phyloP scores from a whole-genome alignment of 2,888 invertebrate genomes.

The Andrena camellia region DNA sequence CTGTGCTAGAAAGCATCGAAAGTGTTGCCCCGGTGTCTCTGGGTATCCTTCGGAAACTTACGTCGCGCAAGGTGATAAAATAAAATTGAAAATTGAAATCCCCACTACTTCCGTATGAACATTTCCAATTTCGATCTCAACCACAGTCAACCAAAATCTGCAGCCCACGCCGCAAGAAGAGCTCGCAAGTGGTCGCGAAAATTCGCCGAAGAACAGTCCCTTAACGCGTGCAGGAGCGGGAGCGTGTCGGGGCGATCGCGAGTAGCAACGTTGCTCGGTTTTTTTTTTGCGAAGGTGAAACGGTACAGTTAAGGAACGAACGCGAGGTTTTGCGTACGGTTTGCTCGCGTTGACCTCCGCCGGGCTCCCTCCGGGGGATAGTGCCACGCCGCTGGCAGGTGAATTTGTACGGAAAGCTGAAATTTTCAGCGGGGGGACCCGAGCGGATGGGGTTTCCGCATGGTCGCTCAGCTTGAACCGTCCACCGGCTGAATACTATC shows the following conservation, averaged over 20 bases:
- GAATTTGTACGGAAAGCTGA: slow-evolving; percentile 70
- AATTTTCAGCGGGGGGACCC: slow-evolving; percentile 65
- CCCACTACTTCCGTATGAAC: no score
- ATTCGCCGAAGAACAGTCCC: no score
- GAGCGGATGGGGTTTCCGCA: slow-evolving; percentile 83
- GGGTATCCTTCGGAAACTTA: no score
- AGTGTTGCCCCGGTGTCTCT: no score
- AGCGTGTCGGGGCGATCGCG: slow-evolving; percentile 3
- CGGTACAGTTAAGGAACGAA: slow-evolving; percentile 13
- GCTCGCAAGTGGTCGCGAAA: no score
- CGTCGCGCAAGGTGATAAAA: no score
- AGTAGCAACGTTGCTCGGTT: slow-evolving; percentile 24
- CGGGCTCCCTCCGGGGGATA: slow-evolving; percentile 33
- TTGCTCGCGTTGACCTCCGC: slow-evolving; percentile 30
- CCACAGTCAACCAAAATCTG: no score
- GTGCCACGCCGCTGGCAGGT: slow-evolving; percentile 28
- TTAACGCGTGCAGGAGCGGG: no score
- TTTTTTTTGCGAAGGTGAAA: slow-evolving; percentile 34
- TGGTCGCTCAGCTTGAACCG: slow-evolving; percentile 84
- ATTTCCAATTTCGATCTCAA: no score
- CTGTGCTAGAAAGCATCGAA: no score
- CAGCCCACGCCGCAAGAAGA: no score
- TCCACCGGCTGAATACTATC: slow-evolving; percentile 79
- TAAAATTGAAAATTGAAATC: no score
- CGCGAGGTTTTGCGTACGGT: slow-evolving; percentile 30